A percentile compares a stretch with the other conserved stretches of the same genome.
Evolutionary conservation across 2,888 invertebrate species (phyloP).

Genomic region (Tachina fera): DNA sequence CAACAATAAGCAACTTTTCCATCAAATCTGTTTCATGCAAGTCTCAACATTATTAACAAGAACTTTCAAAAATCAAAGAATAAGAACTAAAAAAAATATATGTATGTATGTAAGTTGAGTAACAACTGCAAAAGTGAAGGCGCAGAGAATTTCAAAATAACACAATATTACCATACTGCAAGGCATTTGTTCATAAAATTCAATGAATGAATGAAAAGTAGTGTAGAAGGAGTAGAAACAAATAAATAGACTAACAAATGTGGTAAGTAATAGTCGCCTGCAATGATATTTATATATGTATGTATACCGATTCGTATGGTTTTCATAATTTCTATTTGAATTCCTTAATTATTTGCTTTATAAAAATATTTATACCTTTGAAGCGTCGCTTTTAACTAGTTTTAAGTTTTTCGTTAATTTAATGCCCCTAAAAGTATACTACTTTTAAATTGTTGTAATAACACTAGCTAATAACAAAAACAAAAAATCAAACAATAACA

Average conservation of each 20-base stretch:
- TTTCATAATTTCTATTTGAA: too few species aligned
- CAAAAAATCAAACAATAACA: too few species aligned
- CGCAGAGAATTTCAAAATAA: constrained; percentile 25
- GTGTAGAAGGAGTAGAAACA: not conserved
- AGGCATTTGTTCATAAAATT: constrained; percentile 35
- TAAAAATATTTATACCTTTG: too few species aligned
- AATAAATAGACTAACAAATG: not conserved
- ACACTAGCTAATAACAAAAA: too few species aligned
- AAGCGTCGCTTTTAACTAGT: too few species aligned
- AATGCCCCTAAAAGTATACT: too few species aligned
- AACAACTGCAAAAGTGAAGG: constrained; percentile 13
- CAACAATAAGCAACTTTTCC: constrained; percentile 67
- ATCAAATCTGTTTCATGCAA: constrained; percentile 54
- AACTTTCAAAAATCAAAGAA: constrained; percentile 14
- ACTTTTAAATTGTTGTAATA: too few species aligned
- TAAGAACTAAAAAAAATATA: not conserved
- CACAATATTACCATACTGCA: constrained; percentile 31
- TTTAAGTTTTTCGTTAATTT: too few species aligned
- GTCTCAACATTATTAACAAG: constrained; percentile 50
- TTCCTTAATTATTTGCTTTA: too few species aligned
- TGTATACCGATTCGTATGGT: too few species aligned
- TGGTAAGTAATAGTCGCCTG: too few species aligned
- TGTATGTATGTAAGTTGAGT: too few species aligned
- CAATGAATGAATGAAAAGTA: constrained; percentile 25
- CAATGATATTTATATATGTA: not conserved